Percentiles rank a stretch among this genome's conserved stretches.
Evolutionary conservation across 2,113 vertebrate genomes (phyloP).

Genomic region (Peromyscus polionotus): DNA sequence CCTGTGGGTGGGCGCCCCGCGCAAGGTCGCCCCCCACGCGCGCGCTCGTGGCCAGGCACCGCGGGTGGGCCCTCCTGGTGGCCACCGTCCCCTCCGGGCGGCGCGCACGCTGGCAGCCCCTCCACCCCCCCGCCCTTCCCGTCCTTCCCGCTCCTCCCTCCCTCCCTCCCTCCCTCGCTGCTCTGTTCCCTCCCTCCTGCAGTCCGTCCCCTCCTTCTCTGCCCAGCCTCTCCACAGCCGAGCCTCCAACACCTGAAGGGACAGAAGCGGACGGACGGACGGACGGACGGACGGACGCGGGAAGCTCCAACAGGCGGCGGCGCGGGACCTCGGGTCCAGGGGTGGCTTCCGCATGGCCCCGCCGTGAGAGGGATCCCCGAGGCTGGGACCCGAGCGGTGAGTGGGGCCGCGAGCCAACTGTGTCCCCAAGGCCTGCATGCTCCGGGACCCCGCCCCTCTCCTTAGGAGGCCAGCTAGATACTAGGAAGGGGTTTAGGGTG

Average conservation of each 20-base stretch:
- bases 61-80: not conserved
- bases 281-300: conserved; percentile 22
- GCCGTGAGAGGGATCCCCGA: conserved; percentile 66
- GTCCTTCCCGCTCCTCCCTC: conserved; percentile 75
- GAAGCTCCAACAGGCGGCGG: conserved; percentile 39
- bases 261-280: conserved; percentile 67
- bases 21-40: not conserved
- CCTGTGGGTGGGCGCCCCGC: not conserved
- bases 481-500: conserved; percentile 74
- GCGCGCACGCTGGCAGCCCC: conserved; percentile 59
- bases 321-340: conserved; percentile 1
- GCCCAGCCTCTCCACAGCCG: conserved; percentile 59
- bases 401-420: conserved; percentile 55
- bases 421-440: conserved; percentile 26
- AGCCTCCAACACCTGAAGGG: conserved; percentile 85
- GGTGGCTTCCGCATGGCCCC: conserved; percentile 89
- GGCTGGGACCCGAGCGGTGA: conserved; percentile 68
- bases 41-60: not conserved
- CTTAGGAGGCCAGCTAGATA: not conserved
- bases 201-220: conserved; percentile 71
- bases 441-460: conserved; percentile 71
- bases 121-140: conserved; percentile 73
- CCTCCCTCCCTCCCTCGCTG: conserved; percentile 43
- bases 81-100: not conserved
- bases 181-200: conserved; percentile 75